Evolutionary conservation across 1,140 invertebrate species (phyloP).

Genomic region (Stegodyphus mimosarum): DNA sequence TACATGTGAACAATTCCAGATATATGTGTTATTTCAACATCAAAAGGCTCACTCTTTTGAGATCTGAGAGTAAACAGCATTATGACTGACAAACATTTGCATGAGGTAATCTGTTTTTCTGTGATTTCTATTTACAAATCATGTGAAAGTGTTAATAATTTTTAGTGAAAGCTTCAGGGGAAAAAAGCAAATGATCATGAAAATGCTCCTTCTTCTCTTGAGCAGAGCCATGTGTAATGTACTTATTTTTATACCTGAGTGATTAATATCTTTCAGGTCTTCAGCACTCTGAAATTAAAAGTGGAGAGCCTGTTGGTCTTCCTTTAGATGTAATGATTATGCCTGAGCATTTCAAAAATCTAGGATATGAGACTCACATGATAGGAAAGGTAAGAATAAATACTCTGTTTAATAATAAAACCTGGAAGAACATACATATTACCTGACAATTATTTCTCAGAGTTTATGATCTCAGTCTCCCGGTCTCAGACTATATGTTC

Average conservation of each 20-base stretch:
- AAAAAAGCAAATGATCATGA: not conserved
- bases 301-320: conserved; percentile 64
- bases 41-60: too few species aligned
- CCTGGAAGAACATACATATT: too few species aligned
- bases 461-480: too few species aligned
- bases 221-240: not conserved
- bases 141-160: not conserved
- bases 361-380: conserved; percentile 56
- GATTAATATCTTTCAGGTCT: conserved; percentile 25
- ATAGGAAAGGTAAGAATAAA: conserved; percentile 61
- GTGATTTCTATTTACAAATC: too few species aligned
- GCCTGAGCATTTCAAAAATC: conserved; percentile 62
- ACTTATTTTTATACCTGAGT: not conserved
- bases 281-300: conserved; percentile 64
- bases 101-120: too few species aligned
- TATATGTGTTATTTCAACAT: too few species aligned
- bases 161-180: not conserved
- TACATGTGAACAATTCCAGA: too few species aligned
- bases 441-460: too few species aligned
- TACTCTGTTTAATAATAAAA: too few species aligned
- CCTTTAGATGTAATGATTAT: conserved; percentile 66
- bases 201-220: not conserved
- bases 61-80: too few species aligned
- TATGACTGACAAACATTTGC: too few species aligned
- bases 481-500: too few species aligned